Percentiles rank a stretch among this genome's conserved stretches.
Evolutionary conservation across 2,888 invertebrate species (phyloP).

Genomic region (Lithophane semibrunnea): DNA sequence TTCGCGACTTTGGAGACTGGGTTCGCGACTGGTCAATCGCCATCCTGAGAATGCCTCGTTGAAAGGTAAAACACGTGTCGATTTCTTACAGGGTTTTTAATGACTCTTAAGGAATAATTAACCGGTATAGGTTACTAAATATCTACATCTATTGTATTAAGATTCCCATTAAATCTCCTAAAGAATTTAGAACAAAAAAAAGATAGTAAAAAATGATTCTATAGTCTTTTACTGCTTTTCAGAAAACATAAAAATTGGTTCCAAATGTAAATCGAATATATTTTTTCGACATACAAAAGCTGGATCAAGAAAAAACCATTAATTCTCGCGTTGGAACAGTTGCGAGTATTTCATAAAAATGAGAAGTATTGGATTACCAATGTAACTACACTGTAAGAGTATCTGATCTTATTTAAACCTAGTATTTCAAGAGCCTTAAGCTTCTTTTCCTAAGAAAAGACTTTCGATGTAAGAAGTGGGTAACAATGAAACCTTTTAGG

Average conservation of each 20-base stretch:
- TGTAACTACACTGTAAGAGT: conserved; percentile 7
- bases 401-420: conserved; percentile 2
- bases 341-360: conserved; percentile 16
- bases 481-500: conserved; percentile 2
- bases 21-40: too few relatives aligned
- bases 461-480: not conserved
- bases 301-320: conserved; percentile 50
- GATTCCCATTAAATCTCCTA: not conserved
- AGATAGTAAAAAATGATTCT: not conserved
- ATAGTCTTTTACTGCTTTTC: not conserved
- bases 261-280: conserved; percentile 1
- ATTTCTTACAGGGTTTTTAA: too few relatives aligned
- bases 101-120: too few relatives aligned
- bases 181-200: not conserved
- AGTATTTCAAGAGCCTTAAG: not conserved
- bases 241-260: conserved; percentile 4
- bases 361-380: conserved; percentile 21
- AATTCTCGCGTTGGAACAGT: conserved; percentile 37
- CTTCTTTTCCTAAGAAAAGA: not conserved
- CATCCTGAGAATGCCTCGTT: too few relatives aligned
- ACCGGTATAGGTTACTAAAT: too few relatives aligned
- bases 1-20: too few relatives aligned
- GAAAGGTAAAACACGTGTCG: too few relatives aligned
- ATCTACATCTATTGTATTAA: too few relatives aligned
- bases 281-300: conserved; percentile 6